Percentiles rank a stretch among this genome's conserved stretches.
These are phyloP conservation scores for Heliconius hermathena DNA, from an alignment of 1,140 invertebrate genomes.

Conservation along the genomic window DNA sequence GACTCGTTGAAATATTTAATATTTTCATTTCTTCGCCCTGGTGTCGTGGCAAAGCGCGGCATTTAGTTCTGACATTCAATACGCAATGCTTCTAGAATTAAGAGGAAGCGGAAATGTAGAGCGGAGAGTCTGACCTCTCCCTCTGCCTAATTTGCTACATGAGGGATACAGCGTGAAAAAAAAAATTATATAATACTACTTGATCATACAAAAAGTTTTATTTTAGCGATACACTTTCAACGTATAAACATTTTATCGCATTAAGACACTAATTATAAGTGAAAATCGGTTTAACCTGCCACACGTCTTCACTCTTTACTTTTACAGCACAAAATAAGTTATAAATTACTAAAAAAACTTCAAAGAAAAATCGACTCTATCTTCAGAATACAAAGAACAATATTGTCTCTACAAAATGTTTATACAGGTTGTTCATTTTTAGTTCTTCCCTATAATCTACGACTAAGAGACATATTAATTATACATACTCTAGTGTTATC, in stretches of 20 bases:
- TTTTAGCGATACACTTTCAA: neutral
- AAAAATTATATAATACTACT: too few species aligned
- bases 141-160: too few species aligned
- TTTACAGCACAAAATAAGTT: neutral
- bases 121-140: too few species aligned
- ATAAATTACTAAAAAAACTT: neutral
- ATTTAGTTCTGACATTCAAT: too few species aligned
- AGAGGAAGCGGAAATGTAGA: too few species aligned
- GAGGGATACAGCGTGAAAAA: too few species aligned
- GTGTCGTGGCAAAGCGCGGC: too few species aligned
- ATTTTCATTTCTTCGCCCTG: too few species aligned
- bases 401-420: neutral
- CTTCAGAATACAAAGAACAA: neutral
- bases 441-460: constrained; percentile 54
- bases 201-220: neutral
- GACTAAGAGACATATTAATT: constrained; percentile 65
- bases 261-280: constrained; percentile 68
- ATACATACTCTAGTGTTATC: constrained; percentile 48
- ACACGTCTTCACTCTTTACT: constrained; percentile 50
- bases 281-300: constrained; percentile 65
- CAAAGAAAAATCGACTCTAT: neutral
- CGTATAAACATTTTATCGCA: constrained; percentile 49
- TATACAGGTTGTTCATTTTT: constrained; percentile 12
- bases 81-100: too few species aligned
- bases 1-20: too few species aligned